These are phyloP conservation scores for Budorcas taxicolor DNA, from an alignment of 2,113 vertebrate genomes.

Conservation along the genomic window DNA sequence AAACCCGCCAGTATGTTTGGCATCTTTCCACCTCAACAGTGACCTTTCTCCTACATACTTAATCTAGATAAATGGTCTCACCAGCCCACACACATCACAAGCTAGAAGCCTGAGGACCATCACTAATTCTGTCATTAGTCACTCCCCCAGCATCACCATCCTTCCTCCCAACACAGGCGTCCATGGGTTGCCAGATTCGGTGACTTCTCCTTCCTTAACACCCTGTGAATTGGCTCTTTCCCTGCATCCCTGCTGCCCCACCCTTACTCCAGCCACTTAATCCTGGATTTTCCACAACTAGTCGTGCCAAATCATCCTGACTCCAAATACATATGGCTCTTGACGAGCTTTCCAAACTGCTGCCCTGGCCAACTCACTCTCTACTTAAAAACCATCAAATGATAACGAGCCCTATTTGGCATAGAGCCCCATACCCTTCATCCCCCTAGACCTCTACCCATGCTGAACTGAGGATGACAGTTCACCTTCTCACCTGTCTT, in stretches of 20 bases:
- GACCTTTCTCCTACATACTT: neutral
- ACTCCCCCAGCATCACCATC: neutral
- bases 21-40: too few species aligned
- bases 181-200: neutral
- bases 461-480: neutral
- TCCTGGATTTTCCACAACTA: neutral
- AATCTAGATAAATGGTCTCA: neutral
- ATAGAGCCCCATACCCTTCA: neutral
- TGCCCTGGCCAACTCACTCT: neutral
- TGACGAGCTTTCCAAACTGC: neutral
- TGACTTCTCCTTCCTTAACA: neutral
- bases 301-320: neutral
- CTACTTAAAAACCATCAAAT: neutral
- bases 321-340: neutral
- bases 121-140: neutral
- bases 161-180: fast-evolving
- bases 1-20: neutral
- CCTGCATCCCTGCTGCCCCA: neutral
- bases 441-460: neutral
- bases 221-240: neutral
- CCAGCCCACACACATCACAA: neutral
- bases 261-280: neutral
- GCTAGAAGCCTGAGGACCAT: neutral
- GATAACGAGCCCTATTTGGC: neutral
- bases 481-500: neutral